Evolutionary conservation across 2,888 invertebrate genomes (phyloP), one percentile per base, ranked within the genome.

Genomic region (Sinodicranocentrus sp.): DNA sequence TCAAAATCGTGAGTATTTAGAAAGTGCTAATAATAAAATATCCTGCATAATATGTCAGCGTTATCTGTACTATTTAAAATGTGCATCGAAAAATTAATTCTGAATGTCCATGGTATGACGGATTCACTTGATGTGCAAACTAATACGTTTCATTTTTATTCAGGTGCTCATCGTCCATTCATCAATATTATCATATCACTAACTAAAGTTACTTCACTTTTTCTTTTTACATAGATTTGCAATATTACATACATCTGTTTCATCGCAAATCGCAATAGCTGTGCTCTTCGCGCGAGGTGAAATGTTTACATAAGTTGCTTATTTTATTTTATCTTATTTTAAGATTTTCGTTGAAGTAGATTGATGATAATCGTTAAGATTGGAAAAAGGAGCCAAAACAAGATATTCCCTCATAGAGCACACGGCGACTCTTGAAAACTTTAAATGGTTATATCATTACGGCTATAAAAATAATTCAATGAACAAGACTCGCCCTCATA

Each of bases 401-500:
- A 39, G 39, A 39, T 39, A 39, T 39, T 39, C 39, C 6, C 39
- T 5, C 13, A 39, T 39, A 8, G 39, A 39, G 13, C 39, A 39
- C 39, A 39, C 13, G 13, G 13, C 39, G 39, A 39, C 39, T 39
- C 13, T n/a, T n/a, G n/a, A n/a, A n/a, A n/a, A n/a, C 39, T 39
- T 39, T 39, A 8, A 13, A 5, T 39, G 39, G 39, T 39, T 8
- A 13, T 13, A 39, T 52, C 52, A 52, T 52, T 52, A 19, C 19
- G 19, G 19, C n/a, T 19, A 52, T 52, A 52, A 52, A 52, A 52
- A 52, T 19, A n/a, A 19, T 8, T 15, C 8, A 52, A 52, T 13
- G 52, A 26, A 26, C 57, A 71, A 72, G 72, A 59, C 8, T 52
- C 19, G 19, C 19, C 52, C 8, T 39, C 17, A 19, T n/a, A 52